Percentiles rank a stretch among this genome's conserved stretches.
Evolutionary conservation across 2,113 vertebrate genomes (phyloP).

Genomic region (Bujurquina vittata): DNA sequence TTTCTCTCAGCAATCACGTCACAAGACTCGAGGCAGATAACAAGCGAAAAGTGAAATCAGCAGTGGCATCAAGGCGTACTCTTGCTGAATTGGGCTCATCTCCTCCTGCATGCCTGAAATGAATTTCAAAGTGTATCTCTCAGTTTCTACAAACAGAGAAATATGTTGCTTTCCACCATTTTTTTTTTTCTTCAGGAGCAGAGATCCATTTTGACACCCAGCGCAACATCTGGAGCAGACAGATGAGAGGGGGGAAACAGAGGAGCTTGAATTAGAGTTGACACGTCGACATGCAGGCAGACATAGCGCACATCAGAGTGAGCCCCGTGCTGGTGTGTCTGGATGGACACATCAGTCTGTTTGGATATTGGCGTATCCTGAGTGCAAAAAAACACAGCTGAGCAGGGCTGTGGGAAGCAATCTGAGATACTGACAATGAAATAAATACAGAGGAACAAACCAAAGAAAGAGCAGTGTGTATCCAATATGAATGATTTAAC

Average conservation of each 20-base stretch:
- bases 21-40: slow-evolving; percentile 49
- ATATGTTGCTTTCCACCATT: slow-evolving; percentile 66
- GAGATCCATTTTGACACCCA: slow-evolving; percentile 71
- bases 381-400: slow-evolving; percentile 21
- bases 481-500: slow-evolving; percentile 62
- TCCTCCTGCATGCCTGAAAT: slow-evolving; percentile 52
- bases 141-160: slow-evolving; percentile 77
- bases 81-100: slow-evolving; percentile 63
- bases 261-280: slow-evolving; percentile 76
- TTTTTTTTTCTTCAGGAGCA: slow-evolving; percentile 30
- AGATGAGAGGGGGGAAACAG: slow-evolving; percentile 74
- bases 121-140: slow-evolving; percentile 76
- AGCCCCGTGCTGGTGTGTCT: slow-evolving; percentile 15
- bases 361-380: slow-evolving; percentile 57
- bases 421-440: slow-evolving; percentile 67
- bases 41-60: slow-evolving; percentile 52
- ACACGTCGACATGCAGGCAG: slow-evolving; percentile 72
- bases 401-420: slow-evolving; percentile 51
- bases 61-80: slow-evolving; percentile 52
- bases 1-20: slow-evolving; percentile 38
- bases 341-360: slow-evolving; percentile 73
- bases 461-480: slow-evolving; percentile 54
- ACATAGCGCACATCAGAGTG: slow-evolving; percentile 65
- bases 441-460: slow-evolving; percentile 65
- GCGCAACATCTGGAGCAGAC: slow-evolving; percentile 78